Evolutionary conservation across 2,113 vertebrate species (phyloP), one percentile per base, ranked within the genome.

Genomic region (Brachyhypopomus gauderio): DNA sequence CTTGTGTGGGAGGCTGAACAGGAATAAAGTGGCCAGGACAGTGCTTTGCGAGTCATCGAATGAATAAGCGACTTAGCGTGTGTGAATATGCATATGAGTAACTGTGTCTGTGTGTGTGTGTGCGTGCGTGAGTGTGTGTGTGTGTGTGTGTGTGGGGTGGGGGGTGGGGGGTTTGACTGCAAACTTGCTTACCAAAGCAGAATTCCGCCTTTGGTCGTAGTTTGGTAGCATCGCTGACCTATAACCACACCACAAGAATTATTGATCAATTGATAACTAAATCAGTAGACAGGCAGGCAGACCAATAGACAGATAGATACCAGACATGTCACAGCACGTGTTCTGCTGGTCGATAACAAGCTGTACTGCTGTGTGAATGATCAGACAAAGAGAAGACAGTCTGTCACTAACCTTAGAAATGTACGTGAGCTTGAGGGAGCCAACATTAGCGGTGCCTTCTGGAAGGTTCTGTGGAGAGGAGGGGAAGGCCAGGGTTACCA

Each of bases 161-260:
- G 34, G 34, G 52, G 0, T n/a, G 0, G 17, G 36, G 19, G 9
- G 17, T 5, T 5, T 9, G 4, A 48, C 22, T 23, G 16, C 20
- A 36, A 12, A 34, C 20, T 22, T 20, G 84, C 93, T 98, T 81
- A 99, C 98, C 97, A 72, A 99, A 99, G 89, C 97, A 99, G 93
- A 96, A 99, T 88, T 99, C 98, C 41, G 96, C 96, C 91, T 99
- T 99, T 81, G 98, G 98, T 86, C 98, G 93, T 48, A 96, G 93
- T 88, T 99, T 99, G 69, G 96, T 96, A 87, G 97, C 98, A 93
- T 99, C 97, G 22, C 96, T 99, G 89, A 99, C 97, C 98, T 99
- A 70, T 19, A 91, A 81, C 88, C 0, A 81, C 0, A 81, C 88
- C 0, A 81, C 0, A 85, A 52, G 75, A 23, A 23, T 3, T 55